Evolutionary conservation across 2,888 invertebrate species (phyloP), one percentile per base, ranked within the genome.

Genomic region (Malacosoma neustria): DNA sequence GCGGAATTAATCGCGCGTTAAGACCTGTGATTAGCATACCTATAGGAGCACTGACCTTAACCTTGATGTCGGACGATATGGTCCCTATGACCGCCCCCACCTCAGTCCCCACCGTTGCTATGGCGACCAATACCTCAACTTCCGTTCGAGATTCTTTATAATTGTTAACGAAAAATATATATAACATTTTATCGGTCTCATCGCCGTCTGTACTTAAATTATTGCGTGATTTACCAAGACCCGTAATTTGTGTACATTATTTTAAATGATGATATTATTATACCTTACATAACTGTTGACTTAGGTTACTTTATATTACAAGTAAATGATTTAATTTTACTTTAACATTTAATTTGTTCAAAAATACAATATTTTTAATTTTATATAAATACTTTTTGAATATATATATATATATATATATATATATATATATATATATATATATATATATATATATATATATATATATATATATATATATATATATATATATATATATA

Each of bases 21-120:
- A n/a, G n/a, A n/a, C n/a, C 22, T 5, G 1, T 11, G 33, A 12
- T 39, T 39, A 36, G 15, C 36, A 33, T 36, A 11, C 14, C 3
- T 32, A 30, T 34, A 51, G 49, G 67, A 55, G 53, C 67, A 60
- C 54, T 45, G 62, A 57, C 70, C 70, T 64, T 71, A 65, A 74
- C 74, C 72, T 72, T 72, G 70, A 48, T 35, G 41, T 31, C 42
- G 35, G 14, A 41, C 38, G 39, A n/a, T n/a, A n/a, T n/a, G n/a
- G n/a, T n/a, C n/a, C n/a, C n/a, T n/a, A n/a, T n/a, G n/a, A n/a
- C n/a, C n/a, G n/a, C n/a, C n/a, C n/a, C n/a, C n/a, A n/a, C n/a
- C n/a, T n/a, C n/a, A 6, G 32, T 3, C 37, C 14, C 12, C 33
- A 22, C 37, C 35, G 57, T 72, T 38, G 54, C 57, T 55, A 41